A percentile compares a stretch with the other conserved stretches of the same genome.
These are phyloP conservation scores for Athetis lepigone DNA, from an alignment of 2,888 invertebrate species.

Conservation along the genomic window DNA sequence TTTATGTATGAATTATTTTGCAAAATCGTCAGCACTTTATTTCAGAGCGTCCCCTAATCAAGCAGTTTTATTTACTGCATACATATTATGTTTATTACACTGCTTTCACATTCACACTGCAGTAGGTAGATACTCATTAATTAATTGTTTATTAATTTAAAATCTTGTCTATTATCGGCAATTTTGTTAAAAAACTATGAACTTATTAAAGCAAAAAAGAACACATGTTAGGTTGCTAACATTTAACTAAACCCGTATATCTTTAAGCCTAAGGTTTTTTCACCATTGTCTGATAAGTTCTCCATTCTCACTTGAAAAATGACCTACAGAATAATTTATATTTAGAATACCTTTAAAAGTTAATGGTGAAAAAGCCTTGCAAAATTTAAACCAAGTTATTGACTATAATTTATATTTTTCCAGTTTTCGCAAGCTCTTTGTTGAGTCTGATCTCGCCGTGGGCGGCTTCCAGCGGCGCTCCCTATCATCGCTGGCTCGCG, in stretches of 20 bases:
- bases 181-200: not conserved
- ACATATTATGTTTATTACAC: slow-evolving; percentile 23
- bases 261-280: not conserved
- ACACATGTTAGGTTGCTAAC: not conserved
- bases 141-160: not conserved
- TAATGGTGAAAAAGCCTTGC: slow-evolving; percentile 1
- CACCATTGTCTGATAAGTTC: not conserved
- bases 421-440: slow-evolving; percentile 97
- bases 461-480: slow-evolving; percentile 95
- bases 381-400: not conserved
- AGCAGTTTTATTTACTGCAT: slow-evolving; percentile 26
- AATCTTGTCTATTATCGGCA: not conserved
- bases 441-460: slow-evolving; percentile 93
- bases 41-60: slow-evolving; percentile 27
- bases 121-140: slow-evolving; percentile 31
- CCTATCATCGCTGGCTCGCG: slow-evolving; percentile 92
- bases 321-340: too few species aligned
- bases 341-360: too few species aligned
- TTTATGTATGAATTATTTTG: not conserved
- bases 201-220: not conserved
- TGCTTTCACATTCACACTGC: slow-evolving; percentile 49
- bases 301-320: too few species aligned
- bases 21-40: slow-evolving; percentile 41
- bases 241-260: not conserved
- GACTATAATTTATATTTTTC: slow-evolving; percentile 41